Percentiles rank a stretch among this genome's conserved stretches.
phyloP scores from a whole-genome alignment of 2,113 vertebrate species.

The Pseudorectes ferrugineus region DNA sequence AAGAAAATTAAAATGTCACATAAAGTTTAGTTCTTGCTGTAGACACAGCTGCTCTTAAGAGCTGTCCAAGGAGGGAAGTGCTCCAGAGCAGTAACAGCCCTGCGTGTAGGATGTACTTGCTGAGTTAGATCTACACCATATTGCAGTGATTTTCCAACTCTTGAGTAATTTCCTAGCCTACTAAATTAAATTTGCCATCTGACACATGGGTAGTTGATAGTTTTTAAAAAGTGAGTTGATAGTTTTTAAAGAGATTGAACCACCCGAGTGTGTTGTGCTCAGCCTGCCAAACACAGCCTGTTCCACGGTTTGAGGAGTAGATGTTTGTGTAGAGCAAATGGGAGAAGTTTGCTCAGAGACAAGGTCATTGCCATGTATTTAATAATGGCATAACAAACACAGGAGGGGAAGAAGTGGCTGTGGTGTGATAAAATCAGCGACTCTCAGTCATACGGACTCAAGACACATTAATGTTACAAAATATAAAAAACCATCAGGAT shows the following conservation, averaged over 20 bases:
- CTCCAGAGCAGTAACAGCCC: background rate
- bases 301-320: background rate
- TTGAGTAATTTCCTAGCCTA: background rate
- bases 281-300: background rate
- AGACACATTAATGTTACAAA: background rate
- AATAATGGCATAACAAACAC: background rate
- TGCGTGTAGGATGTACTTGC: background rate
- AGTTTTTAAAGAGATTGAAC: background rate
- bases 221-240: background rate
- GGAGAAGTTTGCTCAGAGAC: background rate
- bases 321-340: background rate
- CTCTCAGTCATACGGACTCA: background rate
- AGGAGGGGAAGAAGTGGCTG: background rate
- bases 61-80: background rate
- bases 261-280: background rate
- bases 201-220: background rate
- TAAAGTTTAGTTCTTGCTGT: background rate
- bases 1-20: background rate
- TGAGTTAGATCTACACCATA: background rate
- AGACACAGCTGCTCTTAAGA: background rate
- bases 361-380: background rate
- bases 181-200: constrained; percentile 19
- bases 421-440: background rate
- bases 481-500: background rate
- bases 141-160: background rate